Evolutionary conservation across 2,113 vertebrate genomes (phyloP), one percentile per base, ranked within the genome.

Genomic region (Gobiocypris rarus): DNA sequence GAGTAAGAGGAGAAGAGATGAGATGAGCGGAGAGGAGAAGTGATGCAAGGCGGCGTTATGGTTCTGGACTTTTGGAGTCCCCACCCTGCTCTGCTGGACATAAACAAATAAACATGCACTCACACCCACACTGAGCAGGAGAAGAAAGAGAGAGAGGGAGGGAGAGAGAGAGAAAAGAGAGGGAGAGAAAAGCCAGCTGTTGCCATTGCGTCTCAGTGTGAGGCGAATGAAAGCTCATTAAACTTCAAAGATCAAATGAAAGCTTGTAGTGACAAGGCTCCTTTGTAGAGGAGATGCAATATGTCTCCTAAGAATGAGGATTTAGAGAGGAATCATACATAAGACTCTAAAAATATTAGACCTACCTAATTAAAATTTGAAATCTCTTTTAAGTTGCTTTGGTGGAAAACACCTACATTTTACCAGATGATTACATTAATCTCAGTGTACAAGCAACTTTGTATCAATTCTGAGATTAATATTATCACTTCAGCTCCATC

Each of bases 151-250:
- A 80, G 65, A 79, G 52, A 54, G 61, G 5, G 31, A 41, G 34
- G 5, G 43, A 82, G 77, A 38, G 74, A 48, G 43, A 26, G 78
- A 45, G 56, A 75, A 9, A 69, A 56, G 48, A 77, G 63, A 82
- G 56, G 28, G 54, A 84, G 78, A 67, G 86, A 84, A 81, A 63
- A 87, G 88, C 82, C 88, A 87, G 88, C 86, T 89, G 88, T 89
- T 89, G 52, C 88, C 84, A 79, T 87, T 83, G 56, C 88, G 87
- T 86, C 87, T 83, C 85, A 85, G 83, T 83, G 85, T 83, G 83
- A 86, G 86, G 78, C 84, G 85, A 89, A 87, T 74, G 75, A 86
- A 86, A 87, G 83, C 79, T 86, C 84, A 87, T 89, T 89, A 89
- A 89, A 89, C 86, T 81, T 83, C 75, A 85, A 87, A 85, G 85